Percentiles rank a stretch among this genome's conserved stretches.
These are phyloP conservation scores for Drosophila trapezifrons DNA, from an alignment of 1,140 invertebrate species.

Conservation along the genomic window DNA sequence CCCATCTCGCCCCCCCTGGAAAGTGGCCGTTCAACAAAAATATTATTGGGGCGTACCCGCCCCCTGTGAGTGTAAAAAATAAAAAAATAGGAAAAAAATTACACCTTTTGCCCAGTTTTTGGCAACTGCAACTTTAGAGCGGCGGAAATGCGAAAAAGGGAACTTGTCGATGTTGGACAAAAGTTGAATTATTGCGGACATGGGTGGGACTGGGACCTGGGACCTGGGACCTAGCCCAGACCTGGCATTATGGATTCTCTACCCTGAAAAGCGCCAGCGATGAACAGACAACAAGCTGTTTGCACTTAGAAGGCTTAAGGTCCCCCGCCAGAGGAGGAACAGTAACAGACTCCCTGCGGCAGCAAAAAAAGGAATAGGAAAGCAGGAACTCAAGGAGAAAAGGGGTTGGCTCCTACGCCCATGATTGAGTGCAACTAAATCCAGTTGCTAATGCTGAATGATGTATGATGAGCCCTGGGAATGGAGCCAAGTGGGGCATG, in stretches of 20 bases:
- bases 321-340: too few relatives aligned
- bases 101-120: constrained; percentile 33
- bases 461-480: constrained; percentile 23
- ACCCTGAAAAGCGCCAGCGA: constrained; percentile 23
- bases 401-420: background rate
- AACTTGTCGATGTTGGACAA: constrained; percentile 37
- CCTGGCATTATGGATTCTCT: constrained; percentile 33
- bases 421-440: constrained; percentile 42
- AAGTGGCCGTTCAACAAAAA: too few relatives aligned
- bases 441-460: constrained; percentile 44
- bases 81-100: constrained; percentile 20
- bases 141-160: constrained; percentile 2
- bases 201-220: background rate
- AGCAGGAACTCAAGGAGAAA: too few relatives aligned
- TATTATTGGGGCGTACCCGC: background rate
- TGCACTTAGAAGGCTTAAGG: constrained; percentile 48
- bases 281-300: constrained; percentile 51
- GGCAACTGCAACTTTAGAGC: constrained; percentile 22
- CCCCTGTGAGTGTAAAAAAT: background rate
- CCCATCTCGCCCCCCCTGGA: too few relatives aligned
- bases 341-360: constrained; percentile 2
- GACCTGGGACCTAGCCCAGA: background rate
- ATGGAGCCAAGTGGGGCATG: constrained; percentile 2
- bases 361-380: background rate
- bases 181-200: constrained; percentile 44